Percentiles rank a stretch among this genome's conserved stretches.
Evolutionary conservation across 2,797 vertebrate genomes (phyloP).

Genomic region (Tadarida brasiliensis): DNA sequence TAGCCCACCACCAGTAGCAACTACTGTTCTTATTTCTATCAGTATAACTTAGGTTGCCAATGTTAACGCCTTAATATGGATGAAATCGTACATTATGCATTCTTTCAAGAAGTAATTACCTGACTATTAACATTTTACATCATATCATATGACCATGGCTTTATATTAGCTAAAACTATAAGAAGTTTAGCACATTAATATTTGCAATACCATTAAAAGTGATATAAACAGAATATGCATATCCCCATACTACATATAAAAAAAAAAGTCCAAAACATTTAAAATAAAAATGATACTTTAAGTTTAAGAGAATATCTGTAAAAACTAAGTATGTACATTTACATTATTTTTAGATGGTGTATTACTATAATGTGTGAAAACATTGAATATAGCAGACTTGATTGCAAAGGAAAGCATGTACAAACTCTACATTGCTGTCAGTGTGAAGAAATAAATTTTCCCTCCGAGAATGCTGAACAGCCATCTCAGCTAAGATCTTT

Average conservation of each 20-base stretch:
- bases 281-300: conserved; percentile 20
- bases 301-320: neutral
- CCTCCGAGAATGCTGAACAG: conserved; percentile 61
- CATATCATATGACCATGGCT: neutral
- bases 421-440: conserved; percentile 51
- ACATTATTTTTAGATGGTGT: neutral
- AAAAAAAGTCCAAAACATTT: neutral
- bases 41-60: neutral
- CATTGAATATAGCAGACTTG: conserved; percentile 13
- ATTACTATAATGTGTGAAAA: neutral
- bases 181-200: neutral
- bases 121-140: neutral
- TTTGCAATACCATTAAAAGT: conserved; percentile 8
- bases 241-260: neutral
- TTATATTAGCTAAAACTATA: conserved; percentile 53
- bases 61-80: neutral
- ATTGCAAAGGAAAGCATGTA: conserved; percentile 20
- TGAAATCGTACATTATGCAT: neutral
- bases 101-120: neutral
- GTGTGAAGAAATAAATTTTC: conserved; percentile 56
- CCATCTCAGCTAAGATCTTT: conserved; percentile 66
- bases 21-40: neutral
- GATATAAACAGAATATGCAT: neutral
- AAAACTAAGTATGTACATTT: neutral
- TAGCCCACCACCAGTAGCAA: neutral